Evolutionary conservation across 2,888 invertebrate species (phyloP).

Genomic region (Stenchaetothrips biformis): DNA sequence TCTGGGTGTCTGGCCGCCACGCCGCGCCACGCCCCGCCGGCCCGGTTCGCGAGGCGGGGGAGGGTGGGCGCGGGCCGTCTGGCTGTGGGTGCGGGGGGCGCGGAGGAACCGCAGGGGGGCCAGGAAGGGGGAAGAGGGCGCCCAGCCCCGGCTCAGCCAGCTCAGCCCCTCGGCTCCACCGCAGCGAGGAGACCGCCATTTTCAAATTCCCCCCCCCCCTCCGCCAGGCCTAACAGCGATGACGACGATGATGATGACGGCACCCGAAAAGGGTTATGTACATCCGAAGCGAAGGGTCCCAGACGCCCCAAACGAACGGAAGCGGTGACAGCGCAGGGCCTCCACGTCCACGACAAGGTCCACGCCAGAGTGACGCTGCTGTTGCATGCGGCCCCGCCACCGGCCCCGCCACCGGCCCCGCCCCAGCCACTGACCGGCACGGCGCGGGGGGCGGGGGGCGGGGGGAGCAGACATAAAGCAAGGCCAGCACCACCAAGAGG

Average conservation of each 20-base stretch:
- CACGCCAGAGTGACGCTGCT: too few species aligned
- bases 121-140: neutral
- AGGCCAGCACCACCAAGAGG: neutral
- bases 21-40: neutral
- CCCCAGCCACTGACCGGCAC: neutral
- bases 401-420: neutral
- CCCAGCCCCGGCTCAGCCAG: neutral
- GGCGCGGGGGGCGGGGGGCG: slow-evolving; percentile 23
- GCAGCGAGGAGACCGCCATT: too few species aligned
- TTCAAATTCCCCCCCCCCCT: too few species aligned
- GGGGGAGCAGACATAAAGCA: slow-evolving; percentile 31
- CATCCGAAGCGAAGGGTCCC: too few species aligned
- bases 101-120: neutral
- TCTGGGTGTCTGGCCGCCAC: neutral
- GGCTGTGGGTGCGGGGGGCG: slow-evolving; percentile 41
- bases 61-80: slow-evolving; percentile 31
- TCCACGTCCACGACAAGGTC: too few species aligned
- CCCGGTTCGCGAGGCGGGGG: neutral
- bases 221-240: too few species aligned
- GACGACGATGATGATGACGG: too few species aligned
- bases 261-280: too few species aligned
- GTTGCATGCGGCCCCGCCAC: neutral
- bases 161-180: too few species aligned
- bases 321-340: too few species aligned
- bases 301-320: neutral